These are phyloP conservation scores for Eilema caniola DNA, from an alignment of 2,888 invertebrate genomes.

Conservation along the genomic window DNA sequence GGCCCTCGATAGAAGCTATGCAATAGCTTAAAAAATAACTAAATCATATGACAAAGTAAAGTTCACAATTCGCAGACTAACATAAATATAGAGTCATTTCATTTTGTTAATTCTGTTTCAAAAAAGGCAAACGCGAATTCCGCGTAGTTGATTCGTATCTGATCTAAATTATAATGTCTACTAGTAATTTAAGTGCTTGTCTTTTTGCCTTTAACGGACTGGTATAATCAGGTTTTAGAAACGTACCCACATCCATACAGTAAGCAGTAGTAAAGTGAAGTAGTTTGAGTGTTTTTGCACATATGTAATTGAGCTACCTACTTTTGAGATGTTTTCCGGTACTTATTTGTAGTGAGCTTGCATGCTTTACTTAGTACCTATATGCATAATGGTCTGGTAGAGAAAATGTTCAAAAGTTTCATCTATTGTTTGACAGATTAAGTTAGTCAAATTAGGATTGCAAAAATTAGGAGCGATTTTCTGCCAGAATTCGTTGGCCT, in stretches of 20 bases:
- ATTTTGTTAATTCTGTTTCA: not conserved
- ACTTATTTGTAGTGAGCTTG: too few relatives aligned
- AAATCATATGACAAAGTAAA: not conserved
- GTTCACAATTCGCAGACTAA: not conserved
- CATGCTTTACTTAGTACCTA: not conserved
- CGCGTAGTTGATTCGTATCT: slow-evolving; percentile 12
- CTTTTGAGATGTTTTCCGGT: not conserved
- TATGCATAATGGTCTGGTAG: not conserved
- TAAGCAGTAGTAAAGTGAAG: not conserved
- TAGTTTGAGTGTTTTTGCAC: not conserved
- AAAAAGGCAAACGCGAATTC: slow-evolving; percentile 16
- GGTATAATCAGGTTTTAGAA: slow-evolving; percentile 9
- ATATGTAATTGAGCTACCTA: not conserved
- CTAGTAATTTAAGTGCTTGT: slow-evolving; percentile 13
- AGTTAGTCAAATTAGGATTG: too few relatives aligned
- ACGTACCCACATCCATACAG: not conserved
- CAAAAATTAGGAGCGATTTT: too few relatives aligned
- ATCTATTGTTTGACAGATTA: not conserved
- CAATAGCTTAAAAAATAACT: too few relatives aligned
- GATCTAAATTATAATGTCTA: slow-evolving; percentile 16
- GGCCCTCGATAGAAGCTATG: too few relatives aligned
- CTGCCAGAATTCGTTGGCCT: too few relatives aligned
- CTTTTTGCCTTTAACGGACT: slow-evolving; percentile 3
- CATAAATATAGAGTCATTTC: slow-evolving; percentile 5
- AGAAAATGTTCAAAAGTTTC: not conserved